These are phyloP conservation scores for Varanus komodoensis DNA, from an alignment of 2,113 vertebrate species.

Conservation along the genomic window DNA sequence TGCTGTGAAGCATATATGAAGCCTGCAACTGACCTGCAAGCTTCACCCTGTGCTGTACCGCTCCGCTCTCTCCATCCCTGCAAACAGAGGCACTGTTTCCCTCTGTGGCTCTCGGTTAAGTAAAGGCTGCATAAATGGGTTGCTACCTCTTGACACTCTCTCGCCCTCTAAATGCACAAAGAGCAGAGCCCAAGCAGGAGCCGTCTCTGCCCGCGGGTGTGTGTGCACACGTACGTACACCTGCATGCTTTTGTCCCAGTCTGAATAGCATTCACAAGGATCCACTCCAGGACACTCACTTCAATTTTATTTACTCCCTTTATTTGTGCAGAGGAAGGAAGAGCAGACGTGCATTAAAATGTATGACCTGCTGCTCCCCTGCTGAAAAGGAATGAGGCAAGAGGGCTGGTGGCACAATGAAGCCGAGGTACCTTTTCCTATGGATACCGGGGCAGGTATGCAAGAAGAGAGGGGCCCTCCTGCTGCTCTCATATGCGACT, in stretches of 20 bases:
- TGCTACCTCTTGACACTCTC: accelerated
- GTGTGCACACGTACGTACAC: too few species aligned
- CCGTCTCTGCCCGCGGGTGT: too few species aligned
- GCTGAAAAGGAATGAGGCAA: conserved; percentile 14
- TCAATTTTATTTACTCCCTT: conserved; percentile 19
- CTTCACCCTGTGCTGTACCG: background rate
- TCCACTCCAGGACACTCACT: background rate
- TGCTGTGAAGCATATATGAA: background rate
- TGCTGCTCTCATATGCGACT: background rate
- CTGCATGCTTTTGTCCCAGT: background rate
- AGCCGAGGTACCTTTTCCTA: conserved; percentile 8
- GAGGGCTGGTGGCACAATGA: conserved; percentile 1
- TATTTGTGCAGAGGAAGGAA: background rate
- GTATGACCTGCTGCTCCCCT: conserved; percentile 20
- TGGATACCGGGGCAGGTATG: conserved; percentile 14
- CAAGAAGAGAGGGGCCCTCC: conserved; percentile 1
- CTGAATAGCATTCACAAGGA: conserved; percentile 16
- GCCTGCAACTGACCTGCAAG: too few species aligned
- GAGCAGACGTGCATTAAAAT: conserved; percentile 38
- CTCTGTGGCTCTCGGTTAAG: background rate
- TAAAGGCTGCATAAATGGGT: background rate
- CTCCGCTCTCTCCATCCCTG: background rate
- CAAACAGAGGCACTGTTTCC: background rate
- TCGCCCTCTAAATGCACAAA: too few species aligned
- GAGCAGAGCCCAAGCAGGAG: too few species aligned